Conservation (phyloP, 2,888 invertebrate genomes). For the Phytoseiulus persimilis region DNA sequence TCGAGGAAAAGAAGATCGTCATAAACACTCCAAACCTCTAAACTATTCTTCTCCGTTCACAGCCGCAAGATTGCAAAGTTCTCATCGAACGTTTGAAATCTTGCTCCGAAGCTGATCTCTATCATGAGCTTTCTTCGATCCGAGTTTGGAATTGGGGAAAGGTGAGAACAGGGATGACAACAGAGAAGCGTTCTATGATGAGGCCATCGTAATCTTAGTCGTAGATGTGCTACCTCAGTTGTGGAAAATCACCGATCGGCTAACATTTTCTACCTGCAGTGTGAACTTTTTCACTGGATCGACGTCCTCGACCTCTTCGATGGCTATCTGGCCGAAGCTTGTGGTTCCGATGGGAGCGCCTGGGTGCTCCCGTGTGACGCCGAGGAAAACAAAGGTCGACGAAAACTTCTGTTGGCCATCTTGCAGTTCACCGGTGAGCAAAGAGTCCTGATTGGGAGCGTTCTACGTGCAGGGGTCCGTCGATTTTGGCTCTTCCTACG, state of each 20-base stretch:
- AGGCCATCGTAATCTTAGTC: too few species aligned
- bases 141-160: conserved; percentile 77
- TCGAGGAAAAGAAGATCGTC: too few species aligned
- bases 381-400: conserved; percentile 54
- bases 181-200: too few species aligned
- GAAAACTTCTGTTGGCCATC: conserved; percentile 45
- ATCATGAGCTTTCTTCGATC: conserved; percentile 62
- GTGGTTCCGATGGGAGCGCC: conserved; percentile 48
- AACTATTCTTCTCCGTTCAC: conserved; percentile 44
- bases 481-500: too few species aligned
- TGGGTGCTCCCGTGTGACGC: conserved; percentile 69
- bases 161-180: conserved; percentile 48
- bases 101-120: conserved; percentile 58
- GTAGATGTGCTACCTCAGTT: neutral
- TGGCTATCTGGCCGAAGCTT: conserved; percentile 35
- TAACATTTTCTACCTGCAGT: conserved; percentile 50
- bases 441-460: neutral
- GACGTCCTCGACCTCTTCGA: conserved; percentile 63
- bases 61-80: conserved; percentile 65
- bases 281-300: conserved; percentile 74
- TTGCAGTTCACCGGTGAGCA: conserved; percentile 29
- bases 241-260: neutral
- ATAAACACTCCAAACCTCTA: too few species aligned
- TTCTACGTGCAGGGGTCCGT: too few species aligned
- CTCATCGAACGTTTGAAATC: conserved; percentile 64